A percentile compares a stretch with the other conserved stretches of the same genome.
phyloP scores from a whole-genome alignment of 2,888 invertebrate species.

The Drosophila algonquin region DNA sequence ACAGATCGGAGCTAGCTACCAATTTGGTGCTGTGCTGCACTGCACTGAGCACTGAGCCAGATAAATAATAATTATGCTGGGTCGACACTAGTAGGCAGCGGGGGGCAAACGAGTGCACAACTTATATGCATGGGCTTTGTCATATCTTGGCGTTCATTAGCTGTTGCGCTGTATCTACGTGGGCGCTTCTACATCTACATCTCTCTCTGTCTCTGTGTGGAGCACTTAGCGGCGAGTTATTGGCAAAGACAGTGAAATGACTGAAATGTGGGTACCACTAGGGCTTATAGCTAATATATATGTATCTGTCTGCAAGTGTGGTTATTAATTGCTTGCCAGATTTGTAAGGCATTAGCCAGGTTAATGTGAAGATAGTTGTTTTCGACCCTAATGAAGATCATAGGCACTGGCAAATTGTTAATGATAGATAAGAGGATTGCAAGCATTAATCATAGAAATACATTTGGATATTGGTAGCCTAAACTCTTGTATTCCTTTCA shows the following conservation, averaged over 20 bases:
- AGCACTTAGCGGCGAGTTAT: slow-evolving; percentile 70
- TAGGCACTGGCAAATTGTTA: slow-evolving; percentile 8
- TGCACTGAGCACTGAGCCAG: slow-evolving; percentile 57
- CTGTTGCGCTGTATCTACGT: slow-evolving; percentile 66
- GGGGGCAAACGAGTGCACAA: slow-evolving; percentile 59
- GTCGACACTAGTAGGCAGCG: slow-evolving; percentile 45
- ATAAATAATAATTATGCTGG: slow-evolving; percentile 77
- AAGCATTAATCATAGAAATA: slow-evolving; percentile 5
- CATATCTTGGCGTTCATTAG: slow-evolving; percentile 75
- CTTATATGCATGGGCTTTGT: slow-evolving; percentile 59
- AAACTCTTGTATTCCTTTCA: no score
- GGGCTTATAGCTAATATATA: slow-evolving; percentile 22
- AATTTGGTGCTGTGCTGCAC: slow-evolving; percentile 62
- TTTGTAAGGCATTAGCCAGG: slow-evolving; percentile 63
- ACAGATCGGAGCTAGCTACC: slow-evolving; percentile 65
- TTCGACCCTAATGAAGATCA: slow-evolving; percentile 30
- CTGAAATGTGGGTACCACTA: slow-evolving; percentile 46
- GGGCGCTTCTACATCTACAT: slow-evolving; percentile 57
- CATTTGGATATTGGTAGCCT: background rate
- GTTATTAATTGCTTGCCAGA: slow-evolving; percentile 69
- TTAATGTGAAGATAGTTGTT: slow-evolving; percentile 48
- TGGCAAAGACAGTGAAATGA: slow-evolving; percentile 52
- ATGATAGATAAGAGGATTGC: slow-evolving; percentile 3
- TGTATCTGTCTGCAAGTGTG: slow-evolving; percentile 26
- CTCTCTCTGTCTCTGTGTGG: background rate